Conservation (phyloP, 2,113 vertebrate species). For the Mustela lutreola region DNA sequence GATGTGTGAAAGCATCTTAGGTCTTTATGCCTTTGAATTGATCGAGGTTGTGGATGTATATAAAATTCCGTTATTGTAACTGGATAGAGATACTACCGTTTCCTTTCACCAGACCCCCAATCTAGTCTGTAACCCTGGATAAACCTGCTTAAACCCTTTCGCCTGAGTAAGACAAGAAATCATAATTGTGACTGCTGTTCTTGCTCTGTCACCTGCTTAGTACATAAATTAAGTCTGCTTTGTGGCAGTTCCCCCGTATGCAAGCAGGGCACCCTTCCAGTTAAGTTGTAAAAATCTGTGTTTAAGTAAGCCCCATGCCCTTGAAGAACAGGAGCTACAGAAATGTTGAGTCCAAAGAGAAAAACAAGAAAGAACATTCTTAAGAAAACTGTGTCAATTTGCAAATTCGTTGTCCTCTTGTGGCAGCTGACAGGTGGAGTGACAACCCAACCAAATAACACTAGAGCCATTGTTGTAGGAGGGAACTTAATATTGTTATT, state of each 20-base stretch:
- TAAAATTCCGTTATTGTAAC: slow-evolving; percentile 19
- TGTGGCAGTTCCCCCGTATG: background rate
- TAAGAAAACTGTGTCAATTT: slow-evolving; percentile 79
- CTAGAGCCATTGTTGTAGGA: slow-evolving; percentile 81
- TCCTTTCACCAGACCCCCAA: background rate
- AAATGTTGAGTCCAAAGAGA: background rate
- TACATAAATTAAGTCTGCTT: background rate
- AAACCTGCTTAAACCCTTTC: slow-evolving; percentile 1
- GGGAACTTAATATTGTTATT: slow-evolving; percentile 83
- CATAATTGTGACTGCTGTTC: background rate
- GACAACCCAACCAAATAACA: slow-evolving; percentile 75
- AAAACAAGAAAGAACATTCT: slow-evolving; percentile 75
- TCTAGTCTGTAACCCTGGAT: background rate
- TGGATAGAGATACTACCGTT: background rate
- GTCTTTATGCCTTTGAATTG: slow-evolving; percentile 51
- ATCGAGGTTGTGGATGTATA: background rate
- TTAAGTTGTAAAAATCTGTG: slow-evolving; percentile 28
- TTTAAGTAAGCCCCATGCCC: slow-evolving; percentile 43
- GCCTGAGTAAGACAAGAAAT: background rate
- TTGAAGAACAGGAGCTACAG: slow-evolving; percentile 38
- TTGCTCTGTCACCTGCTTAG: background rate
- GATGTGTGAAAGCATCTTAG: background rate
- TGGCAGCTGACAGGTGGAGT: slow-evolving; percentile 80
- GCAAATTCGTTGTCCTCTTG: slow-evolving; percentile 71
- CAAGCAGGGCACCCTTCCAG: slow-evolving; percentile 42